These are phyloP conservation scores for Calidris pygmaea DNA, from an alignment of 2,113 vertebrate species.

Conservation along the genomic window DNA sequence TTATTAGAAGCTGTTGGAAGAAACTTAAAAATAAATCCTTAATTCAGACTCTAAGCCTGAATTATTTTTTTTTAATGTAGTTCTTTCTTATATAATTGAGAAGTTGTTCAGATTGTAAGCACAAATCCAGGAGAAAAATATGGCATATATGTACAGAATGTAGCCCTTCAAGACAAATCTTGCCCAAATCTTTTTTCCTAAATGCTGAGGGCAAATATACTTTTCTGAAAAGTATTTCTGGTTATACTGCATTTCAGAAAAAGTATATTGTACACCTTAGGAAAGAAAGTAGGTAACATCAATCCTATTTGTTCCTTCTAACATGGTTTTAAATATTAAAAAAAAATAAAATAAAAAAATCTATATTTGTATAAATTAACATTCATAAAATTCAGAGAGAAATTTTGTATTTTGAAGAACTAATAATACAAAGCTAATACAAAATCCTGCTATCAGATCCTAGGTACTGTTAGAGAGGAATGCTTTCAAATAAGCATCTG, in stretches of 20 bases:
- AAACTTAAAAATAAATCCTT: neutral
- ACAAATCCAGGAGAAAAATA: constrained; percentile 29
- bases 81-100: neutral
- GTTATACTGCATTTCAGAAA: neutral
- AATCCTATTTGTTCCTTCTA: neutral
- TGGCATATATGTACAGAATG: neutral
- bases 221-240: constrained; percentile 17
- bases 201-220: neutral
- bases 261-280: neutral
- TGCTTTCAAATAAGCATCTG: neutral
- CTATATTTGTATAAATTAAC: neutral
- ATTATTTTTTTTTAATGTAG: neutral
- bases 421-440: neutral
- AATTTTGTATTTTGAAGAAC: neutral
- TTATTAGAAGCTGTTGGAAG: neutral
- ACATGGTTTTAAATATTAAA: constrained; percentile 34
- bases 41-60: neutral
- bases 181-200: neutral
- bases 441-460: neutral
- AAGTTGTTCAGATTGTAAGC: neutral
- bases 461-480: neutral
- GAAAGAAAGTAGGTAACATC: neutral
- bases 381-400: neutral
- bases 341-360: neutral
- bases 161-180: neutral